phyloP scores from a whole-genome alignment of 2,797 vertebrate genomes.

The Parambassis ranga region DNA sequence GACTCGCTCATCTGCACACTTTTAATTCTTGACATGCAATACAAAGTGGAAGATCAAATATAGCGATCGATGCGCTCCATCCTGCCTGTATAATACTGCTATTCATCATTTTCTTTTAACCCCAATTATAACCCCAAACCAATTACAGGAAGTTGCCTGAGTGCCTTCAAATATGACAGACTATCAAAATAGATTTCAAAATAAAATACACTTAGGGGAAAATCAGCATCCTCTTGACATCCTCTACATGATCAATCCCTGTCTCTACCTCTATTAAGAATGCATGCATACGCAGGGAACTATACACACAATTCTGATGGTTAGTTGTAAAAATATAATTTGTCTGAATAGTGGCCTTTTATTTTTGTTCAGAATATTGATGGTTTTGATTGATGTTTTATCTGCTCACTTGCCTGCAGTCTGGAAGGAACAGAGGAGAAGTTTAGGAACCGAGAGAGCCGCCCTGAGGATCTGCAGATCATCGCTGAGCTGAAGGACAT shows the following conservation, averaged over 20 bases:
- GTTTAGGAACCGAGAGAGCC: slow-evolving; percentile 95
- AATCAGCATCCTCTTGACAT: too few relatives aligned
- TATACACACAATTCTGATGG: not conserved
- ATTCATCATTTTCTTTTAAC: too few relatives aligned
- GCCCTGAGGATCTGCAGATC: slow-evolving; percentile 92
- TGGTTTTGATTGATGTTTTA: not conserved
- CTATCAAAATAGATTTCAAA: too few relatives aligned
- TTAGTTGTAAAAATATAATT: not conserved
- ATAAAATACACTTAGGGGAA: too few relatives aligned
- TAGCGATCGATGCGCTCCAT: not conserved
- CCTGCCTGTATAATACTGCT: too few relatives aligned
- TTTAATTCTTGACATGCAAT: not conserved
- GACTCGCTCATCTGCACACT: not conserved
- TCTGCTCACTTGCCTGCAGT: slow-evolving; percentile 73
- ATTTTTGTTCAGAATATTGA: not conserved
- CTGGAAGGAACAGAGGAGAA: slow-evolving; percentile 97
- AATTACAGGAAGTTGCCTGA: too few relatives aligned
- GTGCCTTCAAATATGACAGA: too few relatives aligned
- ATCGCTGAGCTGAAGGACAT: slow-evolving; percentile 97
- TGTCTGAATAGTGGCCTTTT: not conserved
- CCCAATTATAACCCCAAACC: not conserved
- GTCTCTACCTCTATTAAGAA: too few relatives aligned
- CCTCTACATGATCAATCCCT: too few relatives aligned
- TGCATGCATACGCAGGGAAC: too few relatives aligned
- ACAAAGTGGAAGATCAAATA: not conserved